Base-by-base conservation (phyloP, 2,113 vertebrate species). In the Ictalurus furcatus region DNA sequence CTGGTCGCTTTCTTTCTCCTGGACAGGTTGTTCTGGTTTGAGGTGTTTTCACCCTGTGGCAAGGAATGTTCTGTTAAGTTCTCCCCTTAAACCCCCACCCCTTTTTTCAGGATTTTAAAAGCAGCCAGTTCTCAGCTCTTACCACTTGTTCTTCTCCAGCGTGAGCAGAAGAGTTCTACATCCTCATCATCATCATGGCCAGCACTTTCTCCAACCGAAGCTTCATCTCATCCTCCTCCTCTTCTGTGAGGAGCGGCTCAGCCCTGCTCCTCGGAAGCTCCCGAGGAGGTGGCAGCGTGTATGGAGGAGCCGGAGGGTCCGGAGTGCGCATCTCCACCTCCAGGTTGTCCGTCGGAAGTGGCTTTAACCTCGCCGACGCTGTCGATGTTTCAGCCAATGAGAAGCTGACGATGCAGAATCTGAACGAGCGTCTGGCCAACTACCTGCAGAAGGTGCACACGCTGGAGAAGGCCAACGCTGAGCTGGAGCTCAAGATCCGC, bases 311-410 rank as follows among this genome's bases (percentile, higher is more conserved):
- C 0, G 93, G 93, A 19, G 93, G 94, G 4, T 0, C 0, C 0
- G 91, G 92, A 0, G 84, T 90, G 40, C 92, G 92, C 56, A 92
- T 95, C 90, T 94, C 94, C 85, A 91, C 48, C 4, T 78, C 78
- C 12, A 73, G 80, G 7, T 59, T 54, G 34, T 21, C 28, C 0
- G 8, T 9, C 21, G 87, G 88, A 25, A 30, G 63, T 4, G 91
- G 91, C 52, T 94, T 94, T 40, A 84, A 90, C 48, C 90, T 94
- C 58, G 0, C 73, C 6, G 73, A 79, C 16, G 71, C 80, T 2
- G 0, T 84, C 0, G 90, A 52, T 6, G 28, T 89, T 56, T 76
- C 87, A 2, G 11, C 85, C 44, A 90, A 90, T 9, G 87, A 92
- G 76, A 91, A 92, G 89, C 52, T 61, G 65, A 88, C 90, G 58